A percentile compares a stretch with the other conserved stretches of the same genome.
Evolutionary conservation across 2,113 vertebrate genomes (phyloP).

Genomic region (Corydoras sp.): DNA sequence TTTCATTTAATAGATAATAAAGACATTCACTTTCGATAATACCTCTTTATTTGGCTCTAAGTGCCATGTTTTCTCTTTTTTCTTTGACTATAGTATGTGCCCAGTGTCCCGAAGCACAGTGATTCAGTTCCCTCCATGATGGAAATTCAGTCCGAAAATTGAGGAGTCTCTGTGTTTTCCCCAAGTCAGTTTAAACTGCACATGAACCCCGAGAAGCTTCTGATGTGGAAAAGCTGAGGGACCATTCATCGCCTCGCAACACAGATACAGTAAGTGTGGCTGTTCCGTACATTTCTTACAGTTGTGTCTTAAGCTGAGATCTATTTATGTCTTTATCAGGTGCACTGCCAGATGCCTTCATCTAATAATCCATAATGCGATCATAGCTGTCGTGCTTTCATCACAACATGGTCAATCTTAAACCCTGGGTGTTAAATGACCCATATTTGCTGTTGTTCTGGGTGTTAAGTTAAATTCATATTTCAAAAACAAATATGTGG

Average conservation of each 20-base stretch:
- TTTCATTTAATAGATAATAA: no score
- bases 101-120: conserved; percentile 35
- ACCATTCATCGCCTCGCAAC: conserved; percentile 2
- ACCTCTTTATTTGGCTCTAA: neutral
- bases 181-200: conserved; percentile 13
- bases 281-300: neutral
- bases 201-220: neutral
- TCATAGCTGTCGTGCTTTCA: no score
- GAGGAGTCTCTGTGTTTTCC: conserved; percentile 18
- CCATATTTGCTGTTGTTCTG: no score
- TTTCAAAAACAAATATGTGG: no score
- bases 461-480: no score
- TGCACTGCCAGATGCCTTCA: no score
- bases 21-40: no score
- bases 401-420: no score
- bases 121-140: conserved; percentile 60
- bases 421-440: no score
- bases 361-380: no score
- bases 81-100: conserved; percentile 32
- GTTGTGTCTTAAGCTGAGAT: no score
- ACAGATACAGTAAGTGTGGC: conserved; percentile 18
- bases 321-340: no score
- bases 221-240: neutral
- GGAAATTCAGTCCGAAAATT: conserved; percentile 69
- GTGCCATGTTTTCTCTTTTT: neutral